Evolutionary conservation across 2,797 vertebrate genomes (phyloP), one percentile per base, ranked within the genome.

Genomic region (Calcarius lapponicus): DNA sequence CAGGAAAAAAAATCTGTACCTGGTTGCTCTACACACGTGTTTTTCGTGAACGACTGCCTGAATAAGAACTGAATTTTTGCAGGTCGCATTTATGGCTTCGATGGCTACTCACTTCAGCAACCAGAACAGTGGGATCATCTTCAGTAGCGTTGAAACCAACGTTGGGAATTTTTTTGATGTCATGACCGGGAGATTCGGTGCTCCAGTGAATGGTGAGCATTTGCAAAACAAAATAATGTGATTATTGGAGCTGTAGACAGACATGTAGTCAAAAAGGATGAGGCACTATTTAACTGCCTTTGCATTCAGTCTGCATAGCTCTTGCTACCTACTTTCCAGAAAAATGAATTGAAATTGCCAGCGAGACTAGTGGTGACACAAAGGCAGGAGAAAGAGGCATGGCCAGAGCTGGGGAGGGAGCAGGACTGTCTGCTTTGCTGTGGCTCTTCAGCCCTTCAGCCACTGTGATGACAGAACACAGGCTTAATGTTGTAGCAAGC

Each of bases 41-140:
- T 60, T 79, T 80, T 66, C 0, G 1, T 43, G 79, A 94, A 92
- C 1, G 0, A 31, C 57, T 54, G 31, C 43, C 48, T 94, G 47
- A 93, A 24, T 54, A 61, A 56, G 47, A 57, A 48, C 24, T 85
- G 21, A 67, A 25, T 95, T 89, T 96, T 80, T 91, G 61, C 93
- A 98, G 98, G 98, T 98, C 0, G 98, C 98, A 0, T 98, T 98
- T 91, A 98, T 98, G 98, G 98, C 98, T 92, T 98, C 98, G 2
- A 97, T 98, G 96, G 98, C 98, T 60, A 98, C 98, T n/a, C 98
- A 98, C 93, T 98, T 98, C 95, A 98, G 98, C 90, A 98, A 98
- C 80, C 98, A 98, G 92, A 98, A 98, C 90, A 98, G 98, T 5
- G 98, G 98, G 32, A 98, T 98, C 62, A 98, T 98, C 94, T 98